These are phyloP conservation scores for Laothoe populi DNA, from an alignment of 2,888 invertebrate genomes.

Conservation along the genomic window DNA sequence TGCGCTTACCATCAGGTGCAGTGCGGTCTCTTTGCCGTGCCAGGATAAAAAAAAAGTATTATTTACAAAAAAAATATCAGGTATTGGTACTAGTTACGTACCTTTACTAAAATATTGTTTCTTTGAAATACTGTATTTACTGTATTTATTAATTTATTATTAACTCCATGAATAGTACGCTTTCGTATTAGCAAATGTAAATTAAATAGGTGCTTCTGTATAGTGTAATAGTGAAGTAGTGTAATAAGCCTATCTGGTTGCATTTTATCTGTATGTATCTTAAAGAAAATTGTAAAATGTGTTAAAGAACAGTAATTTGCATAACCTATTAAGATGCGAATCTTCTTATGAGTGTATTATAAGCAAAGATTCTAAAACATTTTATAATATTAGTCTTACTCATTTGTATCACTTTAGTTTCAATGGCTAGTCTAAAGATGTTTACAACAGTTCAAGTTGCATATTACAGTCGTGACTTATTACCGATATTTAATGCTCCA, in stretches of 20 bases:
- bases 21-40: no score
- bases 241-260: conserved; percentile 17
- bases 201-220: background rate
- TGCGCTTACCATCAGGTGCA: no score
- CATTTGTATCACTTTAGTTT: background rate
- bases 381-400: background rate
- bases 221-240: background rate
- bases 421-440: background rate
- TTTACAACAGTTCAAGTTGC: background rate
- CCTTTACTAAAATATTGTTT: background rate
- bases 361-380: background rate
- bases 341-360: background rate
- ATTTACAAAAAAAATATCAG: no score
- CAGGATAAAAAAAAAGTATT: no score
- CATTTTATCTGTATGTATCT: conserved; percentile 5
- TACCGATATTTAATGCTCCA: background rate
- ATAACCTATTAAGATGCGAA: conserved; percentile 7
- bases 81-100: no score
- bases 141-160: background rate
- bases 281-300: conserved; percentile 8
- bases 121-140: background rate
- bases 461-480: no score
- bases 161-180: background rate
- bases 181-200: conserved; percentile 12
- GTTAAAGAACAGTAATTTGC: background rate